Conservation (phyloP, 2,113 vertebrate genomes). For the Lates calcarifer region DNA sequence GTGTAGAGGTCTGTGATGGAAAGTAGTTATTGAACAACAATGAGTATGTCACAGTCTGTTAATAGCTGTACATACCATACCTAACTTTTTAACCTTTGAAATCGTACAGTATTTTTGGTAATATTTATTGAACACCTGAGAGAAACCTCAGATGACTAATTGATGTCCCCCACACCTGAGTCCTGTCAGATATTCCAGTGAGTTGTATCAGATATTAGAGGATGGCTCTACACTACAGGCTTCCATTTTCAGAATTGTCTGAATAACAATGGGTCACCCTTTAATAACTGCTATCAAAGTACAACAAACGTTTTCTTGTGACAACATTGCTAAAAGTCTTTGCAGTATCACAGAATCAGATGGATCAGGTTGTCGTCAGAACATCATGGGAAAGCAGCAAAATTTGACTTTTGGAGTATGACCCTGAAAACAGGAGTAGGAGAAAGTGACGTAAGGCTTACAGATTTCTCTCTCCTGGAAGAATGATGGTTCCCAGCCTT, state of each 20-base stretch:
- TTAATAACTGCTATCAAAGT: too few relatives aligned
- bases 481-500: not conserved
- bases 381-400: not conserved
- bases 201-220: not conserved
- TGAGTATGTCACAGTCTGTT: not conserved
- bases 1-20: not conserved
- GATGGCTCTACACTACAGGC: not conserved
- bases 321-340: not conserved
- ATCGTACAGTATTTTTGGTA: not conserved
- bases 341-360: not conserved
- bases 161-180: too few relatives aligned
- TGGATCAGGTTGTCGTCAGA: not conserved
- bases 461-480: not conserved
- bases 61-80: too few relatives aligned
- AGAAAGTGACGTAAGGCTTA: not conserved
- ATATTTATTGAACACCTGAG: too few relatives aligned
- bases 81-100: not conserved
- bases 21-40: not conserved
- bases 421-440: too few relatives aligned
- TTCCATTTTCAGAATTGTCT: too few relatives aligned
- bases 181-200: not conserved
- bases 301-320: too few relatives aligned
- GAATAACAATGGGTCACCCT: too few relatives aligned
- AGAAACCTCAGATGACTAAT: not conserved
- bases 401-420: not conserved